These are phyloP conservation scores for Conus ventricosus DNA, from an alignment of 1,140 invertebrate species.

Conservation along the genomic window DNA sequence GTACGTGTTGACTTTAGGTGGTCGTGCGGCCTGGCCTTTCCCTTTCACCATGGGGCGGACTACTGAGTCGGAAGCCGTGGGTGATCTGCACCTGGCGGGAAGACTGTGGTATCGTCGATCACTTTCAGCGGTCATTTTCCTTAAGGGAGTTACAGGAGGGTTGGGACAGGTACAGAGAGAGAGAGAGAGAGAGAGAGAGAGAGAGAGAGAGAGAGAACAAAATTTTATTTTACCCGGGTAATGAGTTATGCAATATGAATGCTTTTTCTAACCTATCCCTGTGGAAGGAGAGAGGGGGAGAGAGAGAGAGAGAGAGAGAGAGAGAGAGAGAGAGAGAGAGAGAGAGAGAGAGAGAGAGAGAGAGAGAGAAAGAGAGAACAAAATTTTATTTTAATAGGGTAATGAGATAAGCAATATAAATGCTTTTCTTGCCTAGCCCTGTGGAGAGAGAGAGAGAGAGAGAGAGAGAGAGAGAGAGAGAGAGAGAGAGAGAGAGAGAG, in stretches of 20 bases:
- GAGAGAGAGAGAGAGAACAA: not conserved
- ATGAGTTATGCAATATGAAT: no score
- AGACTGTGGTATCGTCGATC: no score
- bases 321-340: not conserved
- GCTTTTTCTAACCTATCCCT: no score
- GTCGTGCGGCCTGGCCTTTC: no score
- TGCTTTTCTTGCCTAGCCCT: no score
- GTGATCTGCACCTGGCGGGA: no score
- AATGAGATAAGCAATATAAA: not conserved
- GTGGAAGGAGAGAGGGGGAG: not conserved
- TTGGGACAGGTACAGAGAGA: not conserved
- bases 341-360: not conserved
- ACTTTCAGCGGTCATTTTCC: no score
- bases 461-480: not conserved
- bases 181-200: not conserved
- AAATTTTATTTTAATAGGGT: not conserved
- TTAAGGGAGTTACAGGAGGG: no score
- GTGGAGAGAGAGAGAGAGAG: not conserved
- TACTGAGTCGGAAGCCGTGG: no score
- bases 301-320: not conserved
- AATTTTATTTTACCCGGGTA: no score
- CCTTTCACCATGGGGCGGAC: no score
- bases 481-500: not conserved
- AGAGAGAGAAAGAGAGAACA: conserved; percentile 7
- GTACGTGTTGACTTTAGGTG: no score